These are phyloP conservation scores for Sinocyclocheilus anshuiensis DNA, from an alignment of 2,113 vertebrate species.

Conservation along the genomic window DNA sequence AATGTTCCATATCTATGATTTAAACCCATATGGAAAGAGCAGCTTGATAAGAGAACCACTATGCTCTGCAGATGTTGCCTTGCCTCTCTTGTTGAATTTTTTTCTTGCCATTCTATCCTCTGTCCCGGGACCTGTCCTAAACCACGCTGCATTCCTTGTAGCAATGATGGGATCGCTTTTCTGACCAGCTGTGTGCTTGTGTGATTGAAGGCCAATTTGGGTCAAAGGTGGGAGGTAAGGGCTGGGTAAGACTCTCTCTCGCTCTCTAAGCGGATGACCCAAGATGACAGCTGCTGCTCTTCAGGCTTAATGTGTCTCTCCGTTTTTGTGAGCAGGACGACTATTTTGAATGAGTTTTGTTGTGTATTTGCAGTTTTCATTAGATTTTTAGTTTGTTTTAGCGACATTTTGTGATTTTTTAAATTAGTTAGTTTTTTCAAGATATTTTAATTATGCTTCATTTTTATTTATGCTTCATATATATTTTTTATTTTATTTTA, in stretches of 20 bases:
- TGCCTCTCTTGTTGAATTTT: slow-evolving; percentile 3
- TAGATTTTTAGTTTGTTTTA: background rate
- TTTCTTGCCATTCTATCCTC: slow-evolving; percentile 18
- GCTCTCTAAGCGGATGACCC: slow-evolving; percentile 63
- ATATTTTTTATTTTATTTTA: background rate
- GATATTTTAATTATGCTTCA: no score
- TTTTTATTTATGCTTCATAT: no score
- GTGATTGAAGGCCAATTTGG: slow-evolving; percentile 24
- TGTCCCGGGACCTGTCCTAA: slow-evolving; percentile 29
- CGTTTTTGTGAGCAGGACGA: slow-evolving; percentile 29
- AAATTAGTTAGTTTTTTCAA: background rate
- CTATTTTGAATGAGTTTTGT: background rate
- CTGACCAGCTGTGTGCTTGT: slow-evolving; percentile 43
- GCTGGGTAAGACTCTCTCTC: slow-evolving; percentile 26
- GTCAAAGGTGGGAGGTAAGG: background rate
- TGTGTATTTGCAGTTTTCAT: background rate
- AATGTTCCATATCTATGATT: slow-evolving; percentile 33
- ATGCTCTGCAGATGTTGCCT: slow-evolving; percentile 35
- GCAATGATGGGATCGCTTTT: slow-evolving; percentile 42
- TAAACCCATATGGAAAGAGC: slow-evolving; percentile 29
- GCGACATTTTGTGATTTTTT: background rate
- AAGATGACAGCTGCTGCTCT: slow-evolving; percentile 73
- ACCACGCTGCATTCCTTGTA: slow-evolving; percentile 32
- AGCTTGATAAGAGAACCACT: slow-evolving; percentile 21
- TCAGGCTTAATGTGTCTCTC: slow-evolving; percentile 53